Base-by-base conservation (phyloP, 2,888 invertebrate species). In the Eristalinus aeneus region DNA sequence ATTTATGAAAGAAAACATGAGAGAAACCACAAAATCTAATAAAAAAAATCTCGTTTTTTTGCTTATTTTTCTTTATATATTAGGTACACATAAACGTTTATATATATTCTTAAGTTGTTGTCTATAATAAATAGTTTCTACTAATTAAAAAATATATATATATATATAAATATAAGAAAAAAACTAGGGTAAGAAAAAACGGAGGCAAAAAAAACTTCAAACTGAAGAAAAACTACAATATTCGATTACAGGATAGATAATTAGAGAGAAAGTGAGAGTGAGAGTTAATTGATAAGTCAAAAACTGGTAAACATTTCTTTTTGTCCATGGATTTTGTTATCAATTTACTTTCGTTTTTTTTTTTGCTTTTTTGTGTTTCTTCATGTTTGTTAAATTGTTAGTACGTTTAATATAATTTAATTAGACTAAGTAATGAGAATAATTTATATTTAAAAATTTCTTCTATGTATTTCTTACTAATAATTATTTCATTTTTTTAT, bases 31-130 rank as follows among this genome's bases (percentile, higher is more conserved):
- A 63, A 8, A 63, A 63, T 34, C 10, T 65, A 39, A 65, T 9
- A 12, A 34, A 67, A 72, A 65, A 68, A 78, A 67, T 60, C 64
- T 20, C 34, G 64, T 61, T 88, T 8, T 72, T 53, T 75, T 36
- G 36, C 54, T 2, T 60, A 39, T 68, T 11, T 60, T 81, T 54
- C 73, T 73, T 68, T 78, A 61, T 81, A 81, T 81, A 75, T 72
- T 82, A 84, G 88, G 88, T 88, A 87, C 84, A 89, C 88, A 81
- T 81, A 81, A 81, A 81, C 68, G 81, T 81, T 81, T 69, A 75
- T 81, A 81, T 75, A 80, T 73, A 36, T 65, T 22, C 22, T 56
- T 67, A 67, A 67, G 58, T 23, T 60, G 9, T 68, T 60, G 54
- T 74, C 67, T 53, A 58, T 78, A 60, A 71, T 53, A 22, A 69